Percentiles rank a stretch among this genome's conserved stretches.
These are phyloP conservation scores for Spheniscus humboldti DNA, from an alignment of 2,797 vertebrate genomes.

Conservation along the genomic window DNA sequence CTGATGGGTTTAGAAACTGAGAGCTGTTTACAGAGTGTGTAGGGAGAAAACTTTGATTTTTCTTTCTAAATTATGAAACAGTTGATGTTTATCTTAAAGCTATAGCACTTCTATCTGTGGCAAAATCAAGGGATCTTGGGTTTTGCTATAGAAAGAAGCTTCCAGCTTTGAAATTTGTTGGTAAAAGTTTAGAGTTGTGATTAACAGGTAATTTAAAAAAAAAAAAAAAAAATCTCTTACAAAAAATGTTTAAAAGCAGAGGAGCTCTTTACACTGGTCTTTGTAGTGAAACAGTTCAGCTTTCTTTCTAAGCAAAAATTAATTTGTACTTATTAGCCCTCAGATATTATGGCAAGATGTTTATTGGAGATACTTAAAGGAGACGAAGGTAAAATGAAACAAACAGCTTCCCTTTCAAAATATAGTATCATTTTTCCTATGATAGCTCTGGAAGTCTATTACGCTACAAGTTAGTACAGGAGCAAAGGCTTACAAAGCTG, in stretches of 20 bases:
- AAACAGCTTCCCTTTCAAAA: background rate
- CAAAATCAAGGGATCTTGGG: background rate
- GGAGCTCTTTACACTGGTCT: background rate
- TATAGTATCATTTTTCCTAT: background rate
- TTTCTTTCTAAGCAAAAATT: background rate
- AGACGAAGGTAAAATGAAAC: background rate
- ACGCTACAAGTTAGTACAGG: accelerated
- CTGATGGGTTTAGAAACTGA: background rate
- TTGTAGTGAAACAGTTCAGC: background rate
- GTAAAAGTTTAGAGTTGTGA: background rate
- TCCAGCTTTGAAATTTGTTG: background rate
- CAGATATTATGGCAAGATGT: background rate
- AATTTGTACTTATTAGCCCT: background rate
- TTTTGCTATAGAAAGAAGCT: background rate
- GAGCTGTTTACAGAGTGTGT: background rate
- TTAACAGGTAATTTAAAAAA: background rate
- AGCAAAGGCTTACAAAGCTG: background rate
- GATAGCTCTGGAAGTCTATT: background rate
- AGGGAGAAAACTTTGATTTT: background rate
- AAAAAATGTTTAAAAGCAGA: background rate
- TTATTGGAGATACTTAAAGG: background rate
- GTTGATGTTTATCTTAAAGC: background rate
- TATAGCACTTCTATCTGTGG: background rate
- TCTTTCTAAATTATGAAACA: background rate
- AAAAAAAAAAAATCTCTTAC: background rate